A percentile compares a stretch with the other conserved stretches of the same genome.
phyloP scores from a whole-genome alignment of 2,797 vertebrate species.

The Chaetodon trifasciatus region DNA sequence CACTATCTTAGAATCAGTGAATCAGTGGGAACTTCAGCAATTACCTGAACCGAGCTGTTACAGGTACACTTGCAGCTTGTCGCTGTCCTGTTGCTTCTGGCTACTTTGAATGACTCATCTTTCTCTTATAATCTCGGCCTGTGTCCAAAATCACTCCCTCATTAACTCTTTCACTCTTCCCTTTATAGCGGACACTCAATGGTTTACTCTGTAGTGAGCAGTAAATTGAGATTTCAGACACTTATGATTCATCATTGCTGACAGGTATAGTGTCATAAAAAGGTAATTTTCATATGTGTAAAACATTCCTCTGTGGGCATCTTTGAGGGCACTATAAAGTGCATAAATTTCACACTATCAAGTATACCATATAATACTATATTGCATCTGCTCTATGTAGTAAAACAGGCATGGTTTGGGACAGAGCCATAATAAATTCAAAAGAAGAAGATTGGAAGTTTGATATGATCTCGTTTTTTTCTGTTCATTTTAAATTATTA shows the following conservation, averaged over 20 bases:
- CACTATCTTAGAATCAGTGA: background rate
- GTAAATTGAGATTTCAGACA: constrained; percentile 10
- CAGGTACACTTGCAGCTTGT: background rate
- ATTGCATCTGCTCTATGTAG: background rate
- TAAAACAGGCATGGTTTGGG: background rate
- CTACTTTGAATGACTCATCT: constrained; percentile 34
- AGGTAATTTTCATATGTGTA: background rate
- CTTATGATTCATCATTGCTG: constrained; percentile 5
- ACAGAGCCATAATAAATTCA: background rate
- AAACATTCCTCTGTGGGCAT: background rate
- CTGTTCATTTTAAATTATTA: background rate
- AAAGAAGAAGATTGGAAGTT: background rate
- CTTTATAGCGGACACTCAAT: background rate
- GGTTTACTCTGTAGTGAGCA: background rate
- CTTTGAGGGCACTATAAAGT: background rate
- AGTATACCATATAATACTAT: background rate
- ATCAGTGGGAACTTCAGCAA: background rate
- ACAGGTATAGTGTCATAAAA: background rate
- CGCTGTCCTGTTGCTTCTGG: constrained; percentile 2
- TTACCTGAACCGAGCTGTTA: constrained; percentile 11
- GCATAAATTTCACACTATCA: background rate
- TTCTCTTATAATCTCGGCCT: constrained; percentile 6
- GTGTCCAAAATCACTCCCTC: constrained; percentile 6
- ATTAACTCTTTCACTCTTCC: constrained; percentile 15
- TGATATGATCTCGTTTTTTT: background rate